Base-by-base conservation (phyloP, 2,113 vertebrate genomes). In the Solenodon paradoxus region DNA sequence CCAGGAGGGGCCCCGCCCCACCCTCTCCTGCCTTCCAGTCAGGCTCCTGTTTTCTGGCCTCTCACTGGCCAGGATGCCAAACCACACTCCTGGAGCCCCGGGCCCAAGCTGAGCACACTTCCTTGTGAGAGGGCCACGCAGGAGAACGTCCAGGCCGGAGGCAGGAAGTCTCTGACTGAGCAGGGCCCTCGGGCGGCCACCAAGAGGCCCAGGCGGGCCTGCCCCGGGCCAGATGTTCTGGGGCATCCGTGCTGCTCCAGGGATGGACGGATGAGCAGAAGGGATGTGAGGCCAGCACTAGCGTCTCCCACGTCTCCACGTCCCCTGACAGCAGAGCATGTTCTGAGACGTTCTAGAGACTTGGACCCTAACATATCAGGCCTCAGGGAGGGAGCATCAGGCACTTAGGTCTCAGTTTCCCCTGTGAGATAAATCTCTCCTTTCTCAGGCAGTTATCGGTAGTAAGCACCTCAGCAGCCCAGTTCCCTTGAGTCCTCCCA, bases 41-140 rank as follows among this genome's bases (percentile, higher is more conserved):
- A 19, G 45, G 45, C 47, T 79, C 92, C 95, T 96, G 86, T 89
- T 53, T 72, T 64, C 83, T 83, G 91, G 86, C 80, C 91, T 90
- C 55, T 96, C 66, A 63, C 79, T 47, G 61, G 83, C 53, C 7
- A 24, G 93, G 88, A 64, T 91, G 94, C 93, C 93, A 88, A 77
- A 75, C 87, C 87, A 0, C 68, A 47, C 75, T 63, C 16, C 78
- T 32, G 24, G 49, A 64, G 24, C 69, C 78, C 30, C 0, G 7
- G 47, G 82, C 40, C 74, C 74, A 42, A 6, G 89, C 86, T 32
- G 80, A 40, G 71, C 61, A 5, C 64, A 51, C 45, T 95, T 95
- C 93, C 93, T 89, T 11, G 1, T 5, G 75, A 26, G 3, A 12
- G 78, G 68, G 86, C 88, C 78, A 2, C 0, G 28, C 68, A 71